A percentile compares a stretch with the other conserved stretches of the same genome.
Conservation (phyloP, 2,113 vertebrate species). For the Nesogale talazaci region DNA sequence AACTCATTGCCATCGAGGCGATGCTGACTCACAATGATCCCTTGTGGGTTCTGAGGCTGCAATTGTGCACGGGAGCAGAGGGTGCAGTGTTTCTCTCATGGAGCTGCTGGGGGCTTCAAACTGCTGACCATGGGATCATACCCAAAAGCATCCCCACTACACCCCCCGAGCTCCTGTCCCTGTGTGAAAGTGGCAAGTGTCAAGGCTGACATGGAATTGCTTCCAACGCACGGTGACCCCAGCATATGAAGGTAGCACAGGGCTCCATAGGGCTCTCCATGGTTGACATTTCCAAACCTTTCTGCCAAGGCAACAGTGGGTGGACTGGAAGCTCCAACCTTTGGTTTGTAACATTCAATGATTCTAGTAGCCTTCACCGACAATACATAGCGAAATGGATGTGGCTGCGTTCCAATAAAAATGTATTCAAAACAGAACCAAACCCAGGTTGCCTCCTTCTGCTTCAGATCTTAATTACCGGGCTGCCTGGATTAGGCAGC, state of each 20-base stretch:
- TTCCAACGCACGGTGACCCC: not conserved
- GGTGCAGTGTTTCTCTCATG: too few relatives aligned
- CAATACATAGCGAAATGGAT: not conserved
- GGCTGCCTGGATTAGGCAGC: not conserved
- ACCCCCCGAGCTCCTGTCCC: not conserved
- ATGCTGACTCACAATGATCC: too few relatives aligned
- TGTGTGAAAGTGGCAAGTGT: not conserved
- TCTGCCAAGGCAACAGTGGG: not conserved
- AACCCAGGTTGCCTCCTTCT: not conserved
- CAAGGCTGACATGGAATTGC: too few relatives aligned
- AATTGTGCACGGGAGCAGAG: too few relatives aligned
- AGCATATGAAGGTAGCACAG: not conserved
- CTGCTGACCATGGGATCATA: too few relatives aligned
- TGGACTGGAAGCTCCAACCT: not conserved
- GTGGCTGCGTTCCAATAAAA: conserved; percentile 19
- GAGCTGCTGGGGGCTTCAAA: too few relatives aligned
- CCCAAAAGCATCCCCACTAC: too few relatives aligned
- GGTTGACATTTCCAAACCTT: not conserved
- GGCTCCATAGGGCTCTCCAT: not conserved
- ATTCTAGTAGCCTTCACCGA: not conserved
- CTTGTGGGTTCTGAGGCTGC: too few relatives aligned
- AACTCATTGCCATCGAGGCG: not conserved
- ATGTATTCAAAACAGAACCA: conserved; percentile 11
- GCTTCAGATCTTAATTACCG: not conserved
- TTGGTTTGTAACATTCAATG: not conserved